Base-by-base conservation (phyloP, 2,113 vertebrate genomes). In the Sialia sialis region DNA sequence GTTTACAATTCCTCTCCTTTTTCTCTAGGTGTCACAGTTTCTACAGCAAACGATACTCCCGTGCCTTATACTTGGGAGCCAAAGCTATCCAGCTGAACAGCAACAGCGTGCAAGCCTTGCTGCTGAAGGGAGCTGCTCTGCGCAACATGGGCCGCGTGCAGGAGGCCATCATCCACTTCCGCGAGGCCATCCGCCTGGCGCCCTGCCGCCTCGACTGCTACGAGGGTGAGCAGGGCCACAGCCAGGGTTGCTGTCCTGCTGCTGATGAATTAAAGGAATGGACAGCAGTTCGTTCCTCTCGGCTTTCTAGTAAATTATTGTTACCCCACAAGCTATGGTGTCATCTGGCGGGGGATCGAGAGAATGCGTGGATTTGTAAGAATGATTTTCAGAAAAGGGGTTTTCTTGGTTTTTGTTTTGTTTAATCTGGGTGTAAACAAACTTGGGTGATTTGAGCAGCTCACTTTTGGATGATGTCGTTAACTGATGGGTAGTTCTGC, bases 61-160 rank as follows among this genome's bases (percentile, higher is more conserved):
- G 99, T 46, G 99, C 99, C 15, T 98, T 99, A 4, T 99, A 99
- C 96, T 96, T 99, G 59, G 99, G 99, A 46, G 99, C 99, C 64
- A 99, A 99, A 97, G 99, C 99, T 27, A 99, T 99, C 95, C 99
- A 99, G 97, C 98, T 99, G 62, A 99, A 99, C 93, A 99, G 99
- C 81, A 99, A 99, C 93, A 99, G 99, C 0, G 99, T 99, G 3
- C 99, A 99, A 52, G 99, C 99, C 7, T 97, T 99, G 43, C 98
- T 99, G 41, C 98, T 99, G 89, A 99, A 99, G 76, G 99, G 99
- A 82, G 99, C 99, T 3, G 99, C 99, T 0, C 98, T 99, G 26
- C 98, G 99, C 69, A 99, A 99, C 81, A 99, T 99, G 99, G 99
- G 99, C 23, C 97, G 99, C 6, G 99, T 99, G 38, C 99, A 99